Evolutionary conservation across 2,113 vertebrate species (phyloP), one percentile per base, ranked within the genome.

Genomic region (Puma concolor): DNA sequence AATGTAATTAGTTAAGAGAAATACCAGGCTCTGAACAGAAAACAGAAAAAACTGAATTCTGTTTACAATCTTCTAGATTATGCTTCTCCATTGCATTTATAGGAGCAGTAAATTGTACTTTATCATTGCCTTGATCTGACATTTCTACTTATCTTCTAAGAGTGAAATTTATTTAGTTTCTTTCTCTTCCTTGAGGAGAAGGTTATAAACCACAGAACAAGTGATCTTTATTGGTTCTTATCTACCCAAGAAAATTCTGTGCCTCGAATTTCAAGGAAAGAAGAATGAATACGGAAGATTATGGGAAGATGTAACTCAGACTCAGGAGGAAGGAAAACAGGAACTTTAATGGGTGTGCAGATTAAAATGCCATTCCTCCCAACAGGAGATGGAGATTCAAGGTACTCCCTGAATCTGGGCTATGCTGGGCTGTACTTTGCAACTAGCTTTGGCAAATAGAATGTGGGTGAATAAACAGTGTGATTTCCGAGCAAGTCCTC

Each of bases 1-100:
- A 97, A 97, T 96, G 36, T 72, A 92, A 48, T 96, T 98, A 83
- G 90, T 93, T 88, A 96, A 89, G 84, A 97, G 69, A 92, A 79
- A 89, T 74, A 92, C 52, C 95, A 83, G 54, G 64, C 72, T 93
- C 69, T n/a, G 82, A 91, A 95, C 17, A 96, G 83, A 94, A 93
- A 85, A 88, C 54, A 96, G 38, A 93, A 91, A 82, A 89, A 86
- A 74, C 21, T 36, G 72, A 97, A 77, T 95, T 95, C 87, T 97
- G 33, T 79, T 97, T 96, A 95, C 29, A 57, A 3, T 82, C 57
- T 92, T 83, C 88, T 33, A 77, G 95, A 81, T 85, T 85, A 66
- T 86, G 33, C 15, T 90, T 95, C 54, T 96, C 14, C 21, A 1
- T 48, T 86, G 29, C 54, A 27, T 93, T 97, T 96, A 80, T 33